These are phyloP conservation scores for Tursiops truncatus DNA, from an alignment of 2,113 vertebrate genomes.

Conservation along the genomic window DNA sequence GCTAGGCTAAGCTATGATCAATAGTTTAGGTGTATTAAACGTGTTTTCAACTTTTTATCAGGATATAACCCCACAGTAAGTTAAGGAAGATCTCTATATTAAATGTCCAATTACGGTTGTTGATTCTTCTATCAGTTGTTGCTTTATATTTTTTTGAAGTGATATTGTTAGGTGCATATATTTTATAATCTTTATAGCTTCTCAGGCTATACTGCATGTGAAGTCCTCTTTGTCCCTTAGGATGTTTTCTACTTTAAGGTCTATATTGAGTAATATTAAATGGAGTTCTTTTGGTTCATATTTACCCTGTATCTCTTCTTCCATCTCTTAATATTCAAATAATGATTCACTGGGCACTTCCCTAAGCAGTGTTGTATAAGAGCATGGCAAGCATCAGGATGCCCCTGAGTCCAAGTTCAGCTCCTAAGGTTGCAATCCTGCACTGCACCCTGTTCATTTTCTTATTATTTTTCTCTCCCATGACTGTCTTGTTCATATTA, in stretches of 20 bases:
- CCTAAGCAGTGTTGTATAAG: not conserved
- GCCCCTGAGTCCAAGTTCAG: not conserved
- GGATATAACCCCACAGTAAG: not conserved
- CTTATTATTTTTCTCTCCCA: not conserved
- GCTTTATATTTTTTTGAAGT: not conserved
- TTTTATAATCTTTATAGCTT: not conserved
- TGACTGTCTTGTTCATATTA: not conserved
- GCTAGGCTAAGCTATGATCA: not conserved
- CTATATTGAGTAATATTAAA: not conserved
- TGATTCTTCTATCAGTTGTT: not conserved
- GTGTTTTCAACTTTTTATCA: not conserved
- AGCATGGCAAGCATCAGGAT: not conserved
- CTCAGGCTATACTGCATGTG: not conserved
- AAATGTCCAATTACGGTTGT: not conserved
- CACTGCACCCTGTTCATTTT: not conserved
- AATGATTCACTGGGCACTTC: not conserved
- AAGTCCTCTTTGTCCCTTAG: not conserved
- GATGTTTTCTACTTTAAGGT: not conserved
- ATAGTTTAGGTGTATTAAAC: not conserved
- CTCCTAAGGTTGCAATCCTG: not conserved
- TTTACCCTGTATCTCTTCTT: not conserved
- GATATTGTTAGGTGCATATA: not conserved
- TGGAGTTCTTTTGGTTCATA: not conserved
- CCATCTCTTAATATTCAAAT: not conserved
- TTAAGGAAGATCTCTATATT: not conserved